A percentile compares a stretch with the other conserved stretches of the same genome.
phyloP scores from a whole-genome alignment of 2,888 invertebrate species.

The Acanthopleura granulata region DNA sequence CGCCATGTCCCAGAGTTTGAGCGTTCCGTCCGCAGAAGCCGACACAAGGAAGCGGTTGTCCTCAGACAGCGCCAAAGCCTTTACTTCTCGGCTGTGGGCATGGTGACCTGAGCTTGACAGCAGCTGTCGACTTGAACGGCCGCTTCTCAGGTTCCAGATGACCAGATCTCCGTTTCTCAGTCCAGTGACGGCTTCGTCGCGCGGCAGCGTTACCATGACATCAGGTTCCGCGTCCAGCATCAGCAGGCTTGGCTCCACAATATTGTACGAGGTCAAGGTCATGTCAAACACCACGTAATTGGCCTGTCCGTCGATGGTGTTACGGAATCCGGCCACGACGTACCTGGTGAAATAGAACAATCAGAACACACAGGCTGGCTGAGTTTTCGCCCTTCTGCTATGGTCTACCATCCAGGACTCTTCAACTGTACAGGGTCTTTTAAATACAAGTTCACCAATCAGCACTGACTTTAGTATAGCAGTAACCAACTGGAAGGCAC shows the following conservation, averaged over 20 bases:
- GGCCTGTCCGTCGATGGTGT: conserved; percentile 65
- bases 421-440: no score
- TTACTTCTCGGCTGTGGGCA: conserved; percentile 66
- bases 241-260: conserved; percentile 63
- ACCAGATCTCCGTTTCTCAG: conserved; percentile 67
- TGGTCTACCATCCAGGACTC: no score
- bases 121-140: conserved; percentile 62
- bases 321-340: conserved; percentile 68
- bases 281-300: conserved; percentile 69
- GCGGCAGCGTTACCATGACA: conserved; percentile 64
- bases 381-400: no score
- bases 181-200: conserved; percentile 68
- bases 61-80: conserved; percentile 61
- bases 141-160: conserved; percentile 67
- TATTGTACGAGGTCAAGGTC: conserved; percentile 55
- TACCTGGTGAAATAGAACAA: conserved; percentile 25
- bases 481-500: no score
- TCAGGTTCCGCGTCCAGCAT: conserved; percentile 66
- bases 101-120: conserved; percentile 51
- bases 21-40: conserved; percentile 65
- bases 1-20: conserved; percentile 68
- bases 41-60: conserved; percentile 66
- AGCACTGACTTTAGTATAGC: no score
- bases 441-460: no score
- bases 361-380: no score